Evolutionary conservation across 2,113 vertebrate species (phyloP).

Genomic region (Copsychus sechellarum): DNA sequence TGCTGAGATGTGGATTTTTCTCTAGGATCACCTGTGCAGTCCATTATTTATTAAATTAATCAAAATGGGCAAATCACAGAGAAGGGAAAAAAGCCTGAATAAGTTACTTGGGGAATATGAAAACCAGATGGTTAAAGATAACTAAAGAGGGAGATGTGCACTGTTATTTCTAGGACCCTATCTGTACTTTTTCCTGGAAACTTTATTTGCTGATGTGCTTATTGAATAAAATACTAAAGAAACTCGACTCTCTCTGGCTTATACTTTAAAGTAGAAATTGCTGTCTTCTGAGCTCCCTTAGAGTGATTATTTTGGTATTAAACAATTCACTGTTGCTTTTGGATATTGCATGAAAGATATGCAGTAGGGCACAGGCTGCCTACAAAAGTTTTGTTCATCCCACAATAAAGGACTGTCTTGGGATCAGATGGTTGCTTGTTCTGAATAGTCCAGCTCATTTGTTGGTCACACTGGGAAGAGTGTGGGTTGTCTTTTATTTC

Average conservation of each 20-base stretch:
- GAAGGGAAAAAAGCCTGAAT: fast-evolving
- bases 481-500: neutral
- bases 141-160: neutral
- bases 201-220: neutral
- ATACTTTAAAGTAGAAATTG: conserved; percentile 54
- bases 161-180: conserved; percentile 3
- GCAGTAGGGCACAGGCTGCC: neutral
- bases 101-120: neutral
- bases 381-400: neutral
- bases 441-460: neutral
- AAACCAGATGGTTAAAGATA: neutral
- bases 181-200: neutral
- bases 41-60: conserved; percentile 22
- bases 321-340: neutral
- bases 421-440: neutral
- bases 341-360: neutral
- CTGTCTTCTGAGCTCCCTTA: conserved; percentile 40
- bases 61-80: neutral
- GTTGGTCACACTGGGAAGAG: neutral
- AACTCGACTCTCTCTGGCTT: neutral
- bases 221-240: conserved; percentile 74
- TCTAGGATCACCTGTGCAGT: neutral
- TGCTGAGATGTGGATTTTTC: conserved; percentile 17
- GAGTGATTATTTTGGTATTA: neutral
- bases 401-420: neutral